phyloP scores from a whole-genome alignment of 53 echinoderm and acorn worm genomes.

The Astropecten irregularis region DNA sequence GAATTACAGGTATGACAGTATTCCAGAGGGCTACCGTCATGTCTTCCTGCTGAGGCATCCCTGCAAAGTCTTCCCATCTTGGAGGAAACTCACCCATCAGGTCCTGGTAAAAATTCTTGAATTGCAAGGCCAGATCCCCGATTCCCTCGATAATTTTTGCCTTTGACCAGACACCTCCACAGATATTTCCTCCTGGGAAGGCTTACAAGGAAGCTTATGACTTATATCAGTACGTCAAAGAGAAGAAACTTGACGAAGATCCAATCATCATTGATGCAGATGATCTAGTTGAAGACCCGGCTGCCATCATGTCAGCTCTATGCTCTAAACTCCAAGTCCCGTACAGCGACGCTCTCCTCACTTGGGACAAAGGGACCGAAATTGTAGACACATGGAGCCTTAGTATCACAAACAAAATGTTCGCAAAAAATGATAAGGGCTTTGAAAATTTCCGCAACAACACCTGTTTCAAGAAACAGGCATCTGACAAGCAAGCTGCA shows the following conservation, averaged over 20 bases:
- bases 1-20: neutral
- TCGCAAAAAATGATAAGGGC: neutral
- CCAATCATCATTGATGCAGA: no score
- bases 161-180: constrained; percentile 4
- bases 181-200: neutral
- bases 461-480: no score
- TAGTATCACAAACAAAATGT: neutral
- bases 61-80: no score
- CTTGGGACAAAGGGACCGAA: no score
- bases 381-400: neutral
- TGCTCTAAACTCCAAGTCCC: no score
- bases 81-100: constrained; percentile 12
- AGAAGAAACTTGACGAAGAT: neutral
- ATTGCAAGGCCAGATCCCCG: neutral
- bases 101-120: neutral
- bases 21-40: no score
- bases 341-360: no score
- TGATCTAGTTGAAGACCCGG: no score
- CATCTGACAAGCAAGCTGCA: no score
- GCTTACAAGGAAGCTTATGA: constrained; percentile 5
- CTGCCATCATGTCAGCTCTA: no score
- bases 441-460: constrained; percentile 22
- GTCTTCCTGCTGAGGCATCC: no score
- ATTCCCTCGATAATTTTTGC: neutral
- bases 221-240: constrained; percentile 7